These are phyloP conservation scores for Acheta domesticus DNA, from an alignment of 2,888 invertebrate genomes.

Conservation along the genomic window DNA sequence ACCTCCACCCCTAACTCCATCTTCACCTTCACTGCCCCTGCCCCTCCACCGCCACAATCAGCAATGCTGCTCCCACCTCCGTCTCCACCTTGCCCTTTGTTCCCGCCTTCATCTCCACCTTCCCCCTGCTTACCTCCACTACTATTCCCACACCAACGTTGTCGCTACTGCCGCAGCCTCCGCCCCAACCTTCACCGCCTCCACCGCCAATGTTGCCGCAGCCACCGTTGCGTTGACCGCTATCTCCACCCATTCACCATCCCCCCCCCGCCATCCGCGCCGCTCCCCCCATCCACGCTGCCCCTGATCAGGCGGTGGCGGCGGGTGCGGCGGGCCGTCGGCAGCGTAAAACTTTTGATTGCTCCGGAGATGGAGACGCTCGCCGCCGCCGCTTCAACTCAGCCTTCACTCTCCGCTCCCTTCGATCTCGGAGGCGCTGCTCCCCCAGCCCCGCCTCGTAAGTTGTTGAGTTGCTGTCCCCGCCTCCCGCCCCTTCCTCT, in stretches of 20 bases:
- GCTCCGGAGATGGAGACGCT: constrained; percentile 11
- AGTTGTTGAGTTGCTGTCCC: too few relatives aligned
- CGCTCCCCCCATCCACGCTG: too few relatives aligned
- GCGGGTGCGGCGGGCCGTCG: neutral
- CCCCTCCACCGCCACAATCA: neutral
- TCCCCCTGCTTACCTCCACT: too few relatives aligned
- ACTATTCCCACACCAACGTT: too few relatives aligned
- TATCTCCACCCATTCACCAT: neutral
- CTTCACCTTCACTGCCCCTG: neutral
- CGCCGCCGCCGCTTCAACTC: neutral
- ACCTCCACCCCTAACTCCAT: neutral
- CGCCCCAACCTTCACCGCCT: too few relatives aligned
- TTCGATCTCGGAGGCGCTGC: neutral
- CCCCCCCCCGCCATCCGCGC: neutral
- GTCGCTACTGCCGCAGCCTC: too few relatives aligned
- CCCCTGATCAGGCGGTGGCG: too few relatives aligned
- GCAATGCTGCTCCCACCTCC: neutral
- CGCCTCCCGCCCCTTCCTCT: too few relatives aligned
- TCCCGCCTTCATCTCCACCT: neutral
- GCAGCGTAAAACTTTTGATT: constrained; percentile 4
- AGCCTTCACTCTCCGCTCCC: neutral
- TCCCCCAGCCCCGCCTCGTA: neutral
- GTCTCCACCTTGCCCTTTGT: neutral
- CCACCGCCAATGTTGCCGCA: too few relatives aligned
- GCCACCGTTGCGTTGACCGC: neutral